A percentile compares a stretch with the other conserved stretches of the same genome.
These are phyloP conservation scores for Cantharis rustica DNA, from an alignment of 2,888 invertebrate genomes.

Conservation along the genomic window DNA sequence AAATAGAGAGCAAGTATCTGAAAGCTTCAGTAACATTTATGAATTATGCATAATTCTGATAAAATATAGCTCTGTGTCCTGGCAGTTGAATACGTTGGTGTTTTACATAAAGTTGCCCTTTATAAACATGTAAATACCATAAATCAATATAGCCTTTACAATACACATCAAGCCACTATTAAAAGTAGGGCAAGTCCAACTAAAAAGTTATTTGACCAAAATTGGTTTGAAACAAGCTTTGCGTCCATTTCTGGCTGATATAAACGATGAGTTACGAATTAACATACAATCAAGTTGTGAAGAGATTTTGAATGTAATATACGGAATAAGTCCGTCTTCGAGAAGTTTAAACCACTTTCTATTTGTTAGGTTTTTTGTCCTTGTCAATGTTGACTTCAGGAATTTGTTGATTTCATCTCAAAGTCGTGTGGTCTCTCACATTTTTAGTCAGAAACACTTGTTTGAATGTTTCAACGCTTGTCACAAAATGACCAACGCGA, in stretches of 20 bases:
- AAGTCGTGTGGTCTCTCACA: constrained; percentile 17
- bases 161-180: neutral
- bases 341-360: constrained; percentile 17
- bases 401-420: constrained; percentile 21
- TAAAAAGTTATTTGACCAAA: constrained; percentile 1
- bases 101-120: constrained; percentile 18
- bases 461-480: constrained; percentile 11
- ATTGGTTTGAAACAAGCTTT: constrained; percentile 5
- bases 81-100: constrained; percentile 18
- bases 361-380: constrained; percentile 15
- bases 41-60: constrained; percentile 23
- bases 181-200: constrained; percentile 1
- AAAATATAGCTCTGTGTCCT: constrained; percentile 9
- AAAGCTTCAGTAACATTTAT: constrained; percentile 15
- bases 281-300: constrained; percentile 16
- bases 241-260: constrained; percentile 8
- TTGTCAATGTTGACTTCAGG: constrained; percentile 13
- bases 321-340: neutral
- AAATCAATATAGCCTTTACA: constrained; percentile 12
- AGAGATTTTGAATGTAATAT: neutral
- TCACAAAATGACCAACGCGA: constrained; percentile 2
- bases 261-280: constrained; percentile 6
- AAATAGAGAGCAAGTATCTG: constrained; percentile 10
- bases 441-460: constrained; percentile 20
- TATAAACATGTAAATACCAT: constrained; percentile 4